Conservation (phyloP, 2,113 vertebrate genomes). For the Oceanodroma tethys region DNA sequence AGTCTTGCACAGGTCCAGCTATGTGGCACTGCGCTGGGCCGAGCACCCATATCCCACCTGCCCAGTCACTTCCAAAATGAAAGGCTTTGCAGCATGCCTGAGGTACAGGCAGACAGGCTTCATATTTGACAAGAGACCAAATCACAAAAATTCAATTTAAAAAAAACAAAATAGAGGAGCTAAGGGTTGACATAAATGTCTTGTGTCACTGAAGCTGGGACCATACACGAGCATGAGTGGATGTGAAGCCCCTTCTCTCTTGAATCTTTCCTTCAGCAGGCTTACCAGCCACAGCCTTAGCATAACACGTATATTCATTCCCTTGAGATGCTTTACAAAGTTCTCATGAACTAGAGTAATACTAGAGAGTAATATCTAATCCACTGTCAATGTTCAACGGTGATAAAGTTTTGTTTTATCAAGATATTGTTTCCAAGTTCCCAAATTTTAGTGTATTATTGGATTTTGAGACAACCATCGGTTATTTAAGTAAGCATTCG, state of each 20-base stretch:
- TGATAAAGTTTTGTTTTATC: background rate
- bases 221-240: background rate
- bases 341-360: background rate
- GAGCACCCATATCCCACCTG: background rate
- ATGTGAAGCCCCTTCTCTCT: background rate
- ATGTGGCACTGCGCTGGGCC: background rate
- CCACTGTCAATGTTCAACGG: background rate
- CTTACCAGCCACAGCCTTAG: background rate
- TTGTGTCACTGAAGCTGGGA: background rate
- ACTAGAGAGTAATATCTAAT: background rate
- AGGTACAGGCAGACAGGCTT: background rate
- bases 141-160: background rate
- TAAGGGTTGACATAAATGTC: background rate
- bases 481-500: background rate
- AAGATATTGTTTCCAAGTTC: background rate
- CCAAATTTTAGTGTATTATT: background rate
- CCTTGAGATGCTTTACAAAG: background rate
- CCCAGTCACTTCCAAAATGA: background rate
- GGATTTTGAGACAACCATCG: background rate
- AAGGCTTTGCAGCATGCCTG: background rate
- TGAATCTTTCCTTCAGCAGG: background rate
- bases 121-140: background rate
- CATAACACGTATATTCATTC: fast-evolving
- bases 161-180: background rate
- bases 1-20: background rate